These are phyloP conservation scores for Catajapyx aquilonaris DNA, from an alignment of 1,140 invertebrate genomes.

Conservation along the genomic window DNA sequence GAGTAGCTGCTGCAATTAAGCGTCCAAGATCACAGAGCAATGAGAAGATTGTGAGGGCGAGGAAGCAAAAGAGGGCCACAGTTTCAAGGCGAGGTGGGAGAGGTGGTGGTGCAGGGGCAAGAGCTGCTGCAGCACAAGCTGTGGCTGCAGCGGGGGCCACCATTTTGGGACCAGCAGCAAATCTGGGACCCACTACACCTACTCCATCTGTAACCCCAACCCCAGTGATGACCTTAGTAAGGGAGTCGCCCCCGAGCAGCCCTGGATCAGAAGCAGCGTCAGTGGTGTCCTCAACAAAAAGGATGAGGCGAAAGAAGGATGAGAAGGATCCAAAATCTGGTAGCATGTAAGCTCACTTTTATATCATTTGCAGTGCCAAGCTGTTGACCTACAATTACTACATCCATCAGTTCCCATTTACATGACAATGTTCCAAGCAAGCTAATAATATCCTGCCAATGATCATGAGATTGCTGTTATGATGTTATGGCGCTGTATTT, in stretches of 20 bases:
- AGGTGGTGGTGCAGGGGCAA: conserved; percentile 4
- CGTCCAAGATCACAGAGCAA: too few species aligned
- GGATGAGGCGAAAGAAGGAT: conserved; percentile 25
- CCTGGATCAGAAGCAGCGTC: conserved; percentile 31
- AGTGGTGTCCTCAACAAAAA: conserved; percentile 20
- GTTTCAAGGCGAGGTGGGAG: conserved; percentile 7
- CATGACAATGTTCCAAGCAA: too few species aligned
- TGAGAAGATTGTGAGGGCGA: background rate
- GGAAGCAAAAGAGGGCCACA: background rate
- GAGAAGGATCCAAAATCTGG: too few species aligned
- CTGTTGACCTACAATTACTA: too few species aligned
- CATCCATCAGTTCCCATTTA: too few species aligned
- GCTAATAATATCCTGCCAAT: too few species aligned
- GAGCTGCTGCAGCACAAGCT: conserved; percentile 2
- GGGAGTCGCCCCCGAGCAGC: conserved; percentile 41
- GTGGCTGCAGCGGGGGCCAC: conserved; percentile 2
- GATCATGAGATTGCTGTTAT: too few species aligned
- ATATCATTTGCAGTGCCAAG: too few species aligned
- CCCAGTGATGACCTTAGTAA: conserved; percentile 13
- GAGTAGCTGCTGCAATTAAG: background rate
- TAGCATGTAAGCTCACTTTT: too few species aligned
- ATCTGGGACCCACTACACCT: too few species aligned
- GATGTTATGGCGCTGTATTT: too few species aligned
- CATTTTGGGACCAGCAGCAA: background rate
- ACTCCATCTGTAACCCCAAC: background rate